Conservation (phyloP, 2,888 invertebrate genomes). For the Caenorhabditis sp. region DNA sequence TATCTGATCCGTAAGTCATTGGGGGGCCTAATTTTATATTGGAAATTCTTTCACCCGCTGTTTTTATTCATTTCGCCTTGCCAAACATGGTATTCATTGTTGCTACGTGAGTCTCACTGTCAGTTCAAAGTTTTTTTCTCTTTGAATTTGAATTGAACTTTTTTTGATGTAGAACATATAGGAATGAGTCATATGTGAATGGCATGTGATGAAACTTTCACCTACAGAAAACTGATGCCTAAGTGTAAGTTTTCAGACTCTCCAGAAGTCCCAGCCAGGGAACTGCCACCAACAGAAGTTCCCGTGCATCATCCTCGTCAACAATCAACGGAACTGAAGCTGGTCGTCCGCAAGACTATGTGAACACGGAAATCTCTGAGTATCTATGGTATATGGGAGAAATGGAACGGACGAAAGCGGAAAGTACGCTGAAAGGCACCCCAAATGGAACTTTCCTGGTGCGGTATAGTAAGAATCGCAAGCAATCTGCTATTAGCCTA, state of each 20-base stretch:
- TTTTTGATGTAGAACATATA: too few relatives aligned
- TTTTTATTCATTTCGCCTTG: background rate
- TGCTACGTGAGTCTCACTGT: conserved; percentile 63
- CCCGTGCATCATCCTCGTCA: conserved; percentile 29
- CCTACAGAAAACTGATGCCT: background rate
- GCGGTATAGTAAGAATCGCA: conserved; percentile 82
- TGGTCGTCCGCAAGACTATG: conserved; percentile 66
- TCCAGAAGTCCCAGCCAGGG: conserved; percentile 30
- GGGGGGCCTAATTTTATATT: background rate
- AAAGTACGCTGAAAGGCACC: conserved; percentile 81
- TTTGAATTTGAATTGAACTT: too few relatives aligned
- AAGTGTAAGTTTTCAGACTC: conserved; percentile 1
- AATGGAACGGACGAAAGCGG: conserved; percentile 72
- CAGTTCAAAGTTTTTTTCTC: too few relatives aligned
- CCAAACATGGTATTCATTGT: conserved; percentile 56
- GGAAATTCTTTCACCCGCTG: conserved; percentile 13
- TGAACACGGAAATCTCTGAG: conserved; percentile 72
- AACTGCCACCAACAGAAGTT: background rate
- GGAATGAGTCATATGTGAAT: too few relatives aligned
- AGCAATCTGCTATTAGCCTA: conserved; percentile 84
- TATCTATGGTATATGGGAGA: conserved; percentile 80
- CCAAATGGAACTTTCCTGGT: conserved; percentile 84
- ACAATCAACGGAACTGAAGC: conserved; percentile 23
- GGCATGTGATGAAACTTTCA: too few relatives aligned
- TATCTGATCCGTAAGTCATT: conserved; percentile 63